phyloP scores from a whole-genome alignment of 1,140 invertebrate genomes.

The Saccostrea glomerata region DNA sequence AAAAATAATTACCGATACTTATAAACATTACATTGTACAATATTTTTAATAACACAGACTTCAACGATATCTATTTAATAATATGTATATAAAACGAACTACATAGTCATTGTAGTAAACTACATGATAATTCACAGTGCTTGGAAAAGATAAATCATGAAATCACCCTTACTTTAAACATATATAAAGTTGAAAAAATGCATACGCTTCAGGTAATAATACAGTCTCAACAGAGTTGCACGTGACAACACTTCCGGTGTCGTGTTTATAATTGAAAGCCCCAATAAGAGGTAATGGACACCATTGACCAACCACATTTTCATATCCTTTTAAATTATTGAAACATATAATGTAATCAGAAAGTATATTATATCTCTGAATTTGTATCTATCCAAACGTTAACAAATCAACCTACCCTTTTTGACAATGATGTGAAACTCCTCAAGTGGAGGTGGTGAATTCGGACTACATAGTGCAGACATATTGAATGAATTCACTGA shows the following conservation, averaged over 20 bases:
- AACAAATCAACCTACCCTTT: conserved; percentile 34
- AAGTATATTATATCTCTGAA: not conserved
- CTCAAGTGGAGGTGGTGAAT: conserved; percentile 21
- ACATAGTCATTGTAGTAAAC: too few relatives aligned
- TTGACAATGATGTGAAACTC: conserved; percentile 46
- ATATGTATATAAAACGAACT: too few relatives aligned
- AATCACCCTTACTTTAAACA: too few relatives aligned
- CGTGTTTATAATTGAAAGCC: conserved; percentile 30
- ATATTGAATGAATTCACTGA: not conserved
- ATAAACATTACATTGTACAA: too few relatives aligned
- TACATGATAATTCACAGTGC: too few relatives aligned
- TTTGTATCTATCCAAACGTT: not conserved
- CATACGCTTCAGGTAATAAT: too few relatives aligned
- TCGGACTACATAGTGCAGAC: conserved; percentile 27
- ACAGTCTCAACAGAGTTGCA: not conserved
- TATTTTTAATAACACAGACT: too few relatives aligned
- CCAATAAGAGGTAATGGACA: conserved; percentile 31
- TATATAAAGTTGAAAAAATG: too few relatives aligned
- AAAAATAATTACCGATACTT: too few relatives aligned
- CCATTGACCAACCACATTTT: not conserved
- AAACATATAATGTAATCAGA: not conserved
- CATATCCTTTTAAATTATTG: not conserved
- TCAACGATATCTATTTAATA: too few relatives aligned
- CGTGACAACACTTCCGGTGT: conserved; percentile 30
- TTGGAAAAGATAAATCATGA: too few relatives aligned